Evolutionary conservation across 1,140 invertebrate genomes (phyloP).

Genomic region (Drosophila bifasciata): DNA sequence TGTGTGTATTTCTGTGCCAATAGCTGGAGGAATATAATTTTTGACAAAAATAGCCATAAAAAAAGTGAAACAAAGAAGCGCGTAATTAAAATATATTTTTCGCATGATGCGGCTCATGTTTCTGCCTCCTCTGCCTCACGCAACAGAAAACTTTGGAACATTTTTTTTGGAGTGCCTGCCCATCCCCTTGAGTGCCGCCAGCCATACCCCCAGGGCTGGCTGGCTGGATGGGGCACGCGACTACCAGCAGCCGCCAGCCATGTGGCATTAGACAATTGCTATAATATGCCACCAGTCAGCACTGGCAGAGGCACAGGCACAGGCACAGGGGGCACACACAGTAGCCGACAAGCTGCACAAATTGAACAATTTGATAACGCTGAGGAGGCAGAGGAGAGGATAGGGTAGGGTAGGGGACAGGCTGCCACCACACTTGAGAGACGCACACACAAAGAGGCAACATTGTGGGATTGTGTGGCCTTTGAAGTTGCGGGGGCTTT

Average conservation of each 20-base stretch:
- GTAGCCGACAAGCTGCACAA: slow-evolving; percentile 61
- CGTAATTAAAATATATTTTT: slow-evolving; percentile 76
- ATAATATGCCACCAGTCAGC: slow-evolving; percentile 73
- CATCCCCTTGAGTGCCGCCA: no score
- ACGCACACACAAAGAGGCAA: slow-evolving; percentile 57
- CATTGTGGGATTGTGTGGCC: slow-evolving; percentile 51
- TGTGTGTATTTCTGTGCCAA: slow-evolving; percentile 26
- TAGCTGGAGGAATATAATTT: slow-evolving; percentile 28
- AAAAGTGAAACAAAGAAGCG: slow-evolving; percentile 55
- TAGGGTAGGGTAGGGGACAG: neutral
- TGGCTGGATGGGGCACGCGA: slow-evolving; percentile 58
- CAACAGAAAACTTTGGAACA: neutral
- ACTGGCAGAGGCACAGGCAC: slow-evolving; percentile 3
- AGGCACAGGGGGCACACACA: no score
- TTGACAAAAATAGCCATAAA: slow-evolving; percentile 72
- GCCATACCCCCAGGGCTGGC: no score
- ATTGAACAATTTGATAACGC: slow-evolving; percentile 80
- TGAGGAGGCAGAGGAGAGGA: slow-evolving; percentile 3
- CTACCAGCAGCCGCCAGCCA: slow-evolving; percentile 71
- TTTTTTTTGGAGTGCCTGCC: no score
- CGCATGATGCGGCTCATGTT: slow-evolving; percentile 68
- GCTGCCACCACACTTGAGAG: slow-evolving; percentile 42
- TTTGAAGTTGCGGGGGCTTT: slow-evolving; percentile 63
- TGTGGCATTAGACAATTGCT: slow-evolving; percentile 80
- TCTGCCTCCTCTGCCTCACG: slow-evolving; percentile 12